A percentile compares a stretch with the other conserved stretches of the same genome.
These are phyloP conservation scores for Datnioides undecimradiatus DNA, from an alignment of 2,113 vertebrate species.

Conservation along the genomic window DNA sequence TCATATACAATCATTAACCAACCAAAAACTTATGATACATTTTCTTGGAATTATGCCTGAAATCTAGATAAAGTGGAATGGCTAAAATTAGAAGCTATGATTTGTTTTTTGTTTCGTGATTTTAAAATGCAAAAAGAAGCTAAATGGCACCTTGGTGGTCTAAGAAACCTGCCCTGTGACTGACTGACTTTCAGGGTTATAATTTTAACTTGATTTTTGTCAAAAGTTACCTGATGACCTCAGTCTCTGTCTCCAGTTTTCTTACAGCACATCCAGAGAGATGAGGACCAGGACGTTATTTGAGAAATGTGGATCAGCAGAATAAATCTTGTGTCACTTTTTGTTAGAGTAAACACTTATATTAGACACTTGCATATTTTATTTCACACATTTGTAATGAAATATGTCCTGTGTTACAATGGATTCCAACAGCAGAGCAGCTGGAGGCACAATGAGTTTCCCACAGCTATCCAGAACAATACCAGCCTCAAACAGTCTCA, in stretches of 20 bases:
- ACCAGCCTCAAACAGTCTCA: conserved; percentile 33
- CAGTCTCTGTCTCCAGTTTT: not conserved
- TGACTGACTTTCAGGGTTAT: not conserved
- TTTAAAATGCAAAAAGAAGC: too few relatives aligned
- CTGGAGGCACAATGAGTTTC: conserved; percentile 11
- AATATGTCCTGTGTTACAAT: conserved; percentile 1
- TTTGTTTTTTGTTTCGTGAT: too few relatives aligned
- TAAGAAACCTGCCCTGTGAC: not conserved
- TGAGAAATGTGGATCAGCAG: not conserved
- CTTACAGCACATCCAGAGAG: not conserved
- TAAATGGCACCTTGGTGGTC: not conserved
- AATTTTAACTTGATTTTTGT: too few relatives aligned
- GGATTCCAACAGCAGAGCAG: conserved; percentile 9
- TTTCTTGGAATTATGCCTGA: too few relatives aligned
- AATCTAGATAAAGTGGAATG: too few relatives aligned
- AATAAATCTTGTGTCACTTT: not conserved
- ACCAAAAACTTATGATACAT: too few relatives aligned
- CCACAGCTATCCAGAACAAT: not conserved
- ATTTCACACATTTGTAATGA: not conserved
- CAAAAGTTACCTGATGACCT: not conserved
- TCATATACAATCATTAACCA: too few relatives aligned
- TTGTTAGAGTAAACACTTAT: not conserved
- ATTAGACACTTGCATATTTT: not conserved
- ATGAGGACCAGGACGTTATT: not conserved
- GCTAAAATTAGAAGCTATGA: too few relatives aligned